Conservation (phyloP, 2,113 vertebrate species). For the Lanius ludovicianus region DNA sequence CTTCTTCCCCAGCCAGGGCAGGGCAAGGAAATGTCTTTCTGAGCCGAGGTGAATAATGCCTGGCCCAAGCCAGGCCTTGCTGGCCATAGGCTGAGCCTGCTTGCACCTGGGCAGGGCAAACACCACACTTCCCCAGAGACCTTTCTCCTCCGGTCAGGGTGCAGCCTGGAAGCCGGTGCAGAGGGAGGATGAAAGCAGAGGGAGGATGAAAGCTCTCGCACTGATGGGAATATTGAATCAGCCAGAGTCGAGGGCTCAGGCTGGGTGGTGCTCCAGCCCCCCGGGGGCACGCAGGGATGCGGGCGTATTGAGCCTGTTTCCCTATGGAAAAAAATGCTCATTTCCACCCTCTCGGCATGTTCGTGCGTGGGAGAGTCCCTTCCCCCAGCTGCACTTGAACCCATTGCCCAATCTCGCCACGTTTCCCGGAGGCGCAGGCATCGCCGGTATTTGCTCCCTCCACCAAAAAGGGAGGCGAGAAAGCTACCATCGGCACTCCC, state of each 20-base stretch:
- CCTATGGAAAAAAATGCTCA: background rate
- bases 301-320: background rate
- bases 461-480: background rate
- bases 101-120: background rate
- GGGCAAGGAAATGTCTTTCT: background rate
- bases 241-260: background rate
- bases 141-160: conserved; percentile 27
- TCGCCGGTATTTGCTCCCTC: background rate
- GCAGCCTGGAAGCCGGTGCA: background rate
- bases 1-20: background rate
- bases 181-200: background rate
- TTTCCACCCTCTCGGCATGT: background rate
- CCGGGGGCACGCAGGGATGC: background rate
- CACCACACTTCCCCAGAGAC: background rate
- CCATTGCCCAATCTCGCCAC: conserved; percentile 55
- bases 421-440: conserved; percentile 14
- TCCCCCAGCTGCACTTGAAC: conserved; percentile 38
- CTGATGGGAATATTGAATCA: background rate
- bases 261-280: background rate
- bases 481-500: background rate
- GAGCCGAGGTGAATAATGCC: background rate
- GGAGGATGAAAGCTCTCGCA: background rate
- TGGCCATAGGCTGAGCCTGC: background rate
- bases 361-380: conserved; percentile 41
- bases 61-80: background rate